Conservation (phyloP, 2,113 vertebrate genomes). For the Tragelaphus buxtoni region DNA sequence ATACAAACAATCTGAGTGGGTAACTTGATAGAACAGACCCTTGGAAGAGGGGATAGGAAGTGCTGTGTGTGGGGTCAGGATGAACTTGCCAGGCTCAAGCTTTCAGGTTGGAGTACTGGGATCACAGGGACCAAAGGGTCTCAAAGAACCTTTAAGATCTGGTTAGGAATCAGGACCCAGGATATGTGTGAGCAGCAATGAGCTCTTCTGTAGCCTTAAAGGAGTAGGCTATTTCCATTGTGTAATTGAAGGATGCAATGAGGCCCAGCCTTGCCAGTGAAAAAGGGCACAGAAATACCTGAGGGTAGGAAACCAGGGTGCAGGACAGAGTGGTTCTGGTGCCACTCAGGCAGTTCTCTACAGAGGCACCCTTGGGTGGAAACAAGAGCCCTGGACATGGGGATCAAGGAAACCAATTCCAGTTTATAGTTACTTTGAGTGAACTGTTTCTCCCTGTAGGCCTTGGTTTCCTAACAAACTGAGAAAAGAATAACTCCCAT, state of each 20-base stretch:
- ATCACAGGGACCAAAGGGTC: not conserved
- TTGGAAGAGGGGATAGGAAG: not conserved
- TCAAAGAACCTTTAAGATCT: not conserved
- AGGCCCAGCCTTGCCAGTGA: not conserved
- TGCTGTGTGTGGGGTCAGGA: not conserved
- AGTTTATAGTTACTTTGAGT: not conserved
- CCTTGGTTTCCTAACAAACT: not conserved
- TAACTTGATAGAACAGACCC: not conserved
- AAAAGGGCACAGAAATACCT: not conserved
- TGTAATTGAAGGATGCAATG: not conserved
- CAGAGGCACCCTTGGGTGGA: not conserved
- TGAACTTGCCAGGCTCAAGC: not conserved
- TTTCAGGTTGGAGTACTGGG: not conserved
- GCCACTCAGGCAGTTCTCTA: not conserved
- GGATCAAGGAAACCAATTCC: not conserved
- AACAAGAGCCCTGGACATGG: not conserved
- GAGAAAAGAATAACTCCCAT: not conserved
- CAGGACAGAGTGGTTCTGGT: not conserved
- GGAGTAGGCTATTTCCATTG: not conserved
- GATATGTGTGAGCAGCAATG: not conserved
- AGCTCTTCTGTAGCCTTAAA: not conserved
- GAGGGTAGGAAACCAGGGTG: not conserved
- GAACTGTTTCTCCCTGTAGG: not conserved
- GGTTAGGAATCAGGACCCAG: not conserved
- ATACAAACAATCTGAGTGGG: not conserved